Conservation (phyloP, 2,888 invertebrate genomes). For the Noctuana brunneofusca region DNA sequence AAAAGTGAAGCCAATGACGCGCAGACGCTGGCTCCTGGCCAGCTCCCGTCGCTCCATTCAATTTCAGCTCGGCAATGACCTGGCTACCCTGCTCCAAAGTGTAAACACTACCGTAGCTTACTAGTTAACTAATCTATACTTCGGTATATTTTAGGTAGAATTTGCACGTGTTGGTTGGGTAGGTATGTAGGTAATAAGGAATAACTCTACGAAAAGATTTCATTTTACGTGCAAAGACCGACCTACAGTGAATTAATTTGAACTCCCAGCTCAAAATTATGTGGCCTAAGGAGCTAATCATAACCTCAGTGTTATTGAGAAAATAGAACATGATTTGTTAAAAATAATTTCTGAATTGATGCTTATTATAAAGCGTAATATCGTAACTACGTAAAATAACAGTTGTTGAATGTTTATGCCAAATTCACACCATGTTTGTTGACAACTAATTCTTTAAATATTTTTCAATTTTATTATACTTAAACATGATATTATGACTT, state of each 20-base stretch:
- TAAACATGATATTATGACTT: neutral
- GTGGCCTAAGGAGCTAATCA: too few relatives aligned
- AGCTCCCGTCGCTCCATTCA: slow-evolving; percentile 76
- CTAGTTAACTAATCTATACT: neutral
- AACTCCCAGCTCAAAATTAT: too few relatives aligned
- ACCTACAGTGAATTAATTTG: too few relatives aligned
- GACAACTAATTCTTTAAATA: neutral
- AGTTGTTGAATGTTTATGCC: slow-evolving; percentile 22
- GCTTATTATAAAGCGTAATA: neutral
- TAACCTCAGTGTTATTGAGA: neutral
- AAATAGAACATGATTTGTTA: neutral
- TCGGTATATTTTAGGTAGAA: neutral
- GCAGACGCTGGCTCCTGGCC: slow-evolving; percentile 65
- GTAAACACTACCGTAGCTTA: slow-evolving; percentile 35
- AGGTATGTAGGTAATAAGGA: too few relatives aligned
- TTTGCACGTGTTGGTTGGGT: too few relatives aligned
- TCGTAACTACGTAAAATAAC: slow-evolving; percentile 4
- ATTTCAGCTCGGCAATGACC: slow-evolving; percentile 75
- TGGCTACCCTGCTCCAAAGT: slow-evolving; percentile 50
- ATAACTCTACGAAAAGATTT: too few relatives aligned
- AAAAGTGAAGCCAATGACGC: slow-evolving; percentile 67
- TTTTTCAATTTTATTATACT: slow-evolving; percentile 1
- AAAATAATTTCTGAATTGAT: neutral
- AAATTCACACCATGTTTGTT: slow-evolving; percentile 14
- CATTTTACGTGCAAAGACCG: too few relatives aligned